Percentiles rank a stretch among this genome's conserved stretches.
These are phyloP conservation scores for Neodiprion pinetum DNA, from an alignment of 1,140 invertebrate species.

Conservation along the genomic window DNA sequence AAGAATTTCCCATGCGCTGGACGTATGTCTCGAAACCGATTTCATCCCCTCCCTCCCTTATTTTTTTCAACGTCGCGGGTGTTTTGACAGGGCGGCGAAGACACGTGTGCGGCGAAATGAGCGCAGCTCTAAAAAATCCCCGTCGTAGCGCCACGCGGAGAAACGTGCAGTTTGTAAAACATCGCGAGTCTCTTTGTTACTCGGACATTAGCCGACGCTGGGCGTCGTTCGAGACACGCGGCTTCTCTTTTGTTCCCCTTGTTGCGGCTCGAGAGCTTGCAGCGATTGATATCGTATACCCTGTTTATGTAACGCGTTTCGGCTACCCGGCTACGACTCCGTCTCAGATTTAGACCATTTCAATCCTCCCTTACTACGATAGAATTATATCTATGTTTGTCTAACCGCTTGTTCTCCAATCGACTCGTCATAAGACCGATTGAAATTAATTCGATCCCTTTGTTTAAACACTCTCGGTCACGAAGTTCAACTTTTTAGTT, in stretches of 20 bases:
- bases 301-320: constrained; percentile 44
- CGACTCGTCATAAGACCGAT: no score
- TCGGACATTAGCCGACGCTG: constrained; percentile 50
- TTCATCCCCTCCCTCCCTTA: no score
- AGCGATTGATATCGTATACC: constrained; percentile 45
- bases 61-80: no score
- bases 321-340: not conserved
- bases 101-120: constrained; percentile 1
- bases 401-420: no score
- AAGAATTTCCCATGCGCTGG: constrained; percentile 37
- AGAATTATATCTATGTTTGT: no score
- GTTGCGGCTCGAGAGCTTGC: constrained; percentile 51
- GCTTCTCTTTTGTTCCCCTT: constrained; percentile 45
- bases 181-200: constrained; percentile 54
- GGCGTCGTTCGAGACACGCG: constrained; percentile 29
- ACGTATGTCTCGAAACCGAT: constrained; percentile 27
- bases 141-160: constrained; percentile 59
- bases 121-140: constrained; percentile 21
- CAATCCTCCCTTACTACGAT: no score
- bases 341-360: no score
- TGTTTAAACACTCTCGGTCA: no score
- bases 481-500: no score
- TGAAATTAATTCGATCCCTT: no score
- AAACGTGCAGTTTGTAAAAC: constrained; percentile 59
- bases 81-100: constrained; percentile 11